Percentiles rank a stretch among this genome's conserved stretches.
These are phyloP conservation scores for Phrynosoma blainvillii DNA, from an alignment of 2,113 vertebrate genomes.

Conservation along the genomic window DNA sequence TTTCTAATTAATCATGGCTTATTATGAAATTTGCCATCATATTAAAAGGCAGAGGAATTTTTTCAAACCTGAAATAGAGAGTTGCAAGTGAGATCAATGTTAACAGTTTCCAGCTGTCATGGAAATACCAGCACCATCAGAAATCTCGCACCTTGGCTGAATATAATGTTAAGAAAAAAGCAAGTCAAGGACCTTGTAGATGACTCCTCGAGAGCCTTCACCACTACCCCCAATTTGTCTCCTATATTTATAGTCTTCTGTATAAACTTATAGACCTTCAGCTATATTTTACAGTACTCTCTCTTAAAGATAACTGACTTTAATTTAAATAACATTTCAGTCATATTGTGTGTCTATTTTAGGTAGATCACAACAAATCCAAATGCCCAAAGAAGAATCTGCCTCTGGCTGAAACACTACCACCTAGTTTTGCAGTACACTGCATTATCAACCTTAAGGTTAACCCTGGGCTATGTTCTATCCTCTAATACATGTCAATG, in stretches of 20 bases:
- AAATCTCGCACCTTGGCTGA: background rate
- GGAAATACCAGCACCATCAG: background rate
- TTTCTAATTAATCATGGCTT: background rate
- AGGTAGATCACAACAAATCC: background rate
- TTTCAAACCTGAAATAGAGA: background rate
- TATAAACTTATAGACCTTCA: background rate
- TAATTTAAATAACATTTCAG: background rate
- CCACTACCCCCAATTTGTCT: background rate
- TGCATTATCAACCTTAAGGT: background rate
- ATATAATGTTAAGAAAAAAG: background rate
- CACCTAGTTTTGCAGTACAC: conserved; percentile 2
- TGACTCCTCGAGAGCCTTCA: background rate
- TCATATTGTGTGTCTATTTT: background rate
- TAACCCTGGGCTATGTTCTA: background rate
- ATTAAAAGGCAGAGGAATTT: background rate
- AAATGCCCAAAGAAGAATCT: background rate
- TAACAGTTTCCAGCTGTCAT: background rate
- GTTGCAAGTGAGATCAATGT: background rate
- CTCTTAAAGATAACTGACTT: background rate
- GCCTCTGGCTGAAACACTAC: conserved; percentile 11
- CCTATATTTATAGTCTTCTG: background rate
- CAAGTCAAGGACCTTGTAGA: background rate
- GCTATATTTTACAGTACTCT: background rate
- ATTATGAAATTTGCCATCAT: background rate
- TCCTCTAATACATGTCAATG: background rate